Evolutionary conservation across 2,888 invertebrate genomes (phyloP).

Genomic region (Yponomeuta sedellus): DNA sequence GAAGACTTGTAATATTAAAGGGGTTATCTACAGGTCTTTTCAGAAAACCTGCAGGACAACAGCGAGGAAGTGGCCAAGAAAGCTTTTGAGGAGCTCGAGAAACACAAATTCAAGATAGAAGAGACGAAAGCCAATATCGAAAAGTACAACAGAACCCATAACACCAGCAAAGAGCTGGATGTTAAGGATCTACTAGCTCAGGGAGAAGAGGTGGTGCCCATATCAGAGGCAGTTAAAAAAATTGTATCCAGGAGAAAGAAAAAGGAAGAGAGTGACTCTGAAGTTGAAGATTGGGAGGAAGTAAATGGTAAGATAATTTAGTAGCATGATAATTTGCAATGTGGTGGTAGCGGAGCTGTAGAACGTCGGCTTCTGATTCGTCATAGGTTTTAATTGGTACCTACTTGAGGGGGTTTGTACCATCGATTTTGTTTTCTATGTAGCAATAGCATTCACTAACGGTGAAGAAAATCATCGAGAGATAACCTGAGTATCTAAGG

Average conservation of each 20-base stretch:
- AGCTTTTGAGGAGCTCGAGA: conserved; percentile 74
- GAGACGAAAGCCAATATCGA: conserved; percentile 76
- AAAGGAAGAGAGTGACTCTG: conserved; percentile 74
- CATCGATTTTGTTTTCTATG: too few relatives aligned
- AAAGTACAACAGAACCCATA: conserved; percentile 57
- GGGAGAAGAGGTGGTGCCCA: conserved; percentile 73
- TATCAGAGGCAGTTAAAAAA: conserved; percentile 32
- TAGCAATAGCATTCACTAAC: too few relatives aligned
- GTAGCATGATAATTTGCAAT: too few relatives aligned
- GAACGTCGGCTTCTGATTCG: too few relatives aligned
- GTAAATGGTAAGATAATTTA: conserved; percentile 73
- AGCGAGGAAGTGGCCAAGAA: conserved; percentile 66
- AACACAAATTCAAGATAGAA: conserved; percentile 77
- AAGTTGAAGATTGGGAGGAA: conserved; percentile 85
- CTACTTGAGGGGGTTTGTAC: too few relatives aligned
- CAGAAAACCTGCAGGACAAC: conserved; percentile 43
- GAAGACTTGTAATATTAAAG: too few relatives aligned
- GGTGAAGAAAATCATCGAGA: too few relatives aligned
- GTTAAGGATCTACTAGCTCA: conserved; percentile 80
- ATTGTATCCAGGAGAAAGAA: conserved; percentile 38
- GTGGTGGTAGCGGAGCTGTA: too few relatives aligned
- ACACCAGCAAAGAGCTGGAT: conserved; percentile 51
- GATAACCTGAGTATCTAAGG: too few relatives aligned
- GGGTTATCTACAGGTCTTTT: conserved; percentile 47
- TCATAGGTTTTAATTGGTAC: too few relatives aligned